phyloP scores from a whole-genome alignment of 1,140 invertebrate genomes.

The Latrodectus geometricus region DNA sequence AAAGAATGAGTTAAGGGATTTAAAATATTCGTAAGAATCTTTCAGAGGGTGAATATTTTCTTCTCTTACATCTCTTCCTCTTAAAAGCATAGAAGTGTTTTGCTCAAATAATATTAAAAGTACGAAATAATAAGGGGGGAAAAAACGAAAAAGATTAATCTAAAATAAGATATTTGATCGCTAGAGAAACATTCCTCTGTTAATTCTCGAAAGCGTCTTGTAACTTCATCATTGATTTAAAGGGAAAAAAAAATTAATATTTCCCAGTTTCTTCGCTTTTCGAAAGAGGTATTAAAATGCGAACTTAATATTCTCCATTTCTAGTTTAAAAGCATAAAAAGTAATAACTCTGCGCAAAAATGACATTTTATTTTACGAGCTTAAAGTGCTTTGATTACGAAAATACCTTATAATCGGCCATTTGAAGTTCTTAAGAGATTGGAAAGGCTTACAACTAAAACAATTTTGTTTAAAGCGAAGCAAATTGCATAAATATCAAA shows the following conservation, averaged over 20 bases:
- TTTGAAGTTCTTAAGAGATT: background rate
- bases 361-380: background rate
- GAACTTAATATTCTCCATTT: background rate
- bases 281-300: background rate
- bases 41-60: background rate
- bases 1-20: slow-evolving; percentile 26
- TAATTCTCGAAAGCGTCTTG: background rate
- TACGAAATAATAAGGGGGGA: background rate
- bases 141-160: too few species aligned
- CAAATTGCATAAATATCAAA: too few species aligned
- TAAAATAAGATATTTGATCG: background rate
- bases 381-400: background rate
- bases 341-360: background rate
- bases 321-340: background rate
- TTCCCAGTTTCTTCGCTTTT: background rate
- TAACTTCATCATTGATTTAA: background rate
- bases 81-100: slow-evolving; percentile 17
- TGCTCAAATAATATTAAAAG: background rate
- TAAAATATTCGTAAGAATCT: slow-evolving; percentile 26
- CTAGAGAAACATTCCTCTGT: background rate
- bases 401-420: background rate
- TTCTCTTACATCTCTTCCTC: background rate
- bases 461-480: background rate
- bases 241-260: background rate
- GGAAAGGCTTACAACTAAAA: background rate